Evolutionary conservation across 2,888 invertebrate genomes (phyloP), one percentile per base, ranked within the genome.

Genomic region (Cactoblastis cactorum): DNA sequence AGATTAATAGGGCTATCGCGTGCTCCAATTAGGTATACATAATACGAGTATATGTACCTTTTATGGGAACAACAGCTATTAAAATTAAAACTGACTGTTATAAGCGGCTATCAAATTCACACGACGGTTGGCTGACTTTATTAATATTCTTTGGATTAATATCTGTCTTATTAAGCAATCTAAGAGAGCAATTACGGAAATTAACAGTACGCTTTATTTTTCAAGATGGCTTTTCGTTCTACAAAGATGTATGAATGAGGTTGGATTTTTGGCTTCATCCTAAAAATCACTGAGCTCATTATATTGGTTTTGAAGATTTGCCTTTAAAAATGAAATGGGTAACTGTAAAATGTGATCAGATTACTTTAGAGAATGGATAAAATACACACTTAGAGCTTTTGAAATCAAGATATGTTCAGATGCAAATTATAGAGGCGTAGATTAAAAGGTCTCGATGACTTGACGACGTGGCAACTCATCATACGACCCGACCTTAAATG

Each of bases 1-100:
- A 76, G 77, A 83, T 79, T 83, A 74, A 83, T 84, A 79, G 71
- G 67, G 57, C 65, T 62, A 80, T 84, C 68, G 81, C 85, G 80
- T 84, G 83, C 66, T 73, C 74, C 74, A 77, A 77, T 83, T 81
- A 75, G 59, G n/a, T n/a, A n/a, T n/a, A n/a, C n/a, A n/a, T n/a
- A n/a, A n/a, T n/a, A n/a, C 9, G 9, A 28, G 9, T 3, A 63
- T 56, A 59, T 55, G 57, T 58, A 61, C 61, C 69, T 74, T 67
- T 71, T 74, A 74, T 82, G 78, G 72, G 80, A 81, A 77, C 69
- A 65, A 69, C 63, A 57, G 60, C 64, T 65, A 74, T 74, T 72
- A 71, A 66, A 61, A 53, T 54, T 41, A 33, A 59, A 69, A 60
- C 52, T 54, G 49, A n/a, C 55, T 61, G 53, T 53, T 51, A 56